phyloP scores from a whole-genome alignment of 92 coral and sea anemone species.

The Pocillopora meandrina region DNA sequence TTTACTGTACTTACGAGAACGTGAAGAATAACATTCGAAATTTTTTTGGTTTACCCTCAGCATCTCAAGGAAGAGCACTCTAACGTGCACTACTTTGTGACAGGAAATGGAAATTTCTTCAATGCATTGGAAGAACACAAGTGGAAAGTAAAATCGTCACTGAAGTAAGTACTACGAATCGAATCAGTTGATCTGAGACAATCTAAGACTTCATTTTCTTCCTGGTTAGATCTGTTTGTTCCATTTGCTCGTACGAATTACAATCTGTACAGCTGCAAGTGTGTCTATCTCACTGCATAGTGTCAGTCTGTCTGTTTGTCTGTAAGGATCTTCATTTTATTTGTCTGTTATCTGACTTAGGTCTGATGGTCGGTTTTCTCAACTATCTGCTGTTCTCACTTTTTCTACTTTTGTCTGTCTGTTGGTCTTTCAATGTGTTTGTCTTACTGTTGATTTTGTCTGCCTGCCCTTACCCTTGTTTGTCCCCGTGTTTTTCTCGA shows the following conservation, averaged over 20 bases:
- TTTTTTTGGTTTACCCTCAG: slow-evolving; percentile 40
- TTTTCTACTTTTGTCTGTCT: neutral
- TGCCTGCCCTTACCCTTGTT: neutral
- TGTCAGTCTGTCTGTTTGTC: neutral
- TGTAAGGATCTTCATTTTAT: neutral
- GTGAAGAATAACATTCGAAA: too few species aligned
- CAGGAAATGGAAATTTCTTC: slow-evolving; percentile 79
- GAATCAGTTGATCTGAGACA: neutral
- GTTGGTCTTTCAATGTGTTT: neutral
- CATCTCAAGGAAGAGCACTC: slow-evolving; percentile 77
- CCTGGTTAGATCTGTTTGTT: neutral
- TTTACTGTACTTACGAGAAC: too few species aligned
- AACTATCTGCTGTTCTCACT: neutral
- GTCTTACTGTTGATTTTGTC: neutral
- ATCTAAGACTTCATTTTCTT: neutral
- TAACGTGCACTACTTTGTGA: slow-evolving; percentile 74
- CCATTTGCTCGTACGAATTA: neutral
- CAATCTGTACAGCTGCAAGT: neutral
- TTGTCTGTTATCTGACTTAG: too few species aligned
- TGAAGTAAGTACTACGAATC: slow-evolving; percentile 67
- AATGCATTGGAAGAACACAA: slow-evolving; percentile 31
- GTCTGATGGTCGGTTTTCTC: neutral
- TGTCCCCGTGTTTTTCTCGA: neutral
- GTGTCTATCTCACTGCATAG: neutral
- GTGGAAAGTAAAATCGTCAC: slow-evolving; percentile 40